Conservation (phyloP, 2,888 invertebrate genomes). For the Cephus nigrinus region DNA sequence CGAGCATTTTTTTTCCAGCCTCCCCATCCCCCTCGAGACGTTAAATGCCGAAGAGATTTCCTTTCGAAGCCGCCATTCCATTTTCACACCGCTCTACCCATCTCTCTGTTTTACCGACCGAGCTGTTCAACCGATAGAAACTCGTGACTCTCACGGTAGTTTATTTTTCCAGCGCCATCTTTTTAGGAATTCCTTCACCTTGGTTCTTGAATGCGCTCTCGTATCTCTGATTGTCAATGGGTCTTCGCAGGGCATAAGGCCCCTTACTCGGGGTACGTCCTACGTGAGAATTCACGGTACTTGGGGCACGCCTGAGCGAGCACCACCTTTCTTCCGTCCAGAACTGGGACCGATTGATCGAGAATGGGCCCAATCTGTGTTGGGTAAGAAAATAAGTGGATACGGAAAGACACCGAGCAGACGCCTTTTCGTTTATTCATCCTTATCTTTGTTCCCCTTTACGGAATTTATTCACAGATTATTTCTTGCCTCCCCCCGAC, state of each 20-base stretch:
- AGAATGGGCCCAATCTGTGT: background rate
- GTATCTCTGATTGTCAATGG: slow-evolving; percentile 23
- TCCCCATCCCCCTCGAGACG: background rate
- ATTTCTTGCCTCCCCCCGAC: background rate
- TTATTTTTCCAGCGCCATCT: background rate
- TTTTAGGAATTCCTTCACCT: background rate
- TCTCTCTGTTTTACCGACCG: background rate
- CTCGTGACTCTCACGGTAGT: background rate
- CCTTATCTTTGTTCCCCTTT: background rate
- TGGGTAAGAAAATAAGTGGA: background rate
- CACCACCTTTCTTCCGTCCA: slow-evolving; percentile 4
- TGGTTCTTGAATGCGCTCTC: background rate
- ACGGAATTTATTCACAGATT: background rate
- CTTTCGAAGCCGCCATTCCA: background rate
- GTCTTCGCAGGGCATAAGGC: slow-evolving; percentile 5
- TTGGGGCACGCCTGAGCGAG: slow-evolving; percentile 19
- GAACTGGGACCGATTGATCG: background rate
- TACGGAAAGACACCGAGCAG: background rate
- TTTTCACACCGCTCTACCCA: background rate
- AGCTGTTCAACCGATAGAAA: background rate
- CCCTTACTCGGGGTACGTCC: background rate
- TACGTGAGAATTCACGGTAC: slow-evolving; percentile 22
- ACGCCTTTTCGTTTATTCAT: background rate
- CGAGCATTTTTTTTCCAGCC: slow-evolving; percentile 15
- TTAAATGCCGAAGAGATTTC: background rate